Evolutionary conservation across 2,888 invertebrate species (phyloP), one percentile per base, ranked within the genome.

Genomic region (Trisateles emortualis): DNA sequence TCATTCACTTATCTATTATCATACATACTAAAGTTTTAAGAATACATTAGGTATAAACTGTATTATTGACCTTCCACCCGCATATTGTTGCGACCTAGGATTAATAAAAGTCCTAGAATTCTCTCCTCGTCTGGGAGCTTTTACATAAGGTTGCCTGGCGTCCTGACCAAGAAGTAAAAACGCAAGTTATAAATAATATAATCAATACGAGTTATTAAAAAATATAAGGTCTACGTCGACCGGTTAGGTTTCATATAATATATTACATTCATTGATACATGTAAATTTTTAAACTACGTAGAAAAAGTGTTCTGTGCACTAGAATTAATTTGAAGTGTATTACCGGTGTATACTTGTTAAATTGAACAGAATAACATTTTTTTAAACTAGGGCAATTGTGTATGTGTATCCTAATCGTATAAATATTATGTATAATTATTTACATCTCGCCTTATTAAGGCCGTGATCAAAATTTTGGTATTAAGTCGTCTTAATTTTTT

Each of bases 291-390:
- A 68, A 63, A 69, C 78, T 81, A 80, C 74, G 54, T 81, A 79
- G 74, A 79, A 83, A 79, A 84, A 72, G 81, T 84, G 83, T 82
- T 68, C 59, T 52, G 86, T 87, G 84, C 84, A 81, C 71, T 80
- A 82, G 61, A 75, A 71, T 76, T 76, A 78, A 81, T 72, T 68
- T 72, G 71, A 79, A 76, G 78, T 80, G 74, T 74, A 64, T 72
- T 74, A 76, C 68, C 74, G 61, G 79, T 84, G 83, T 78, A 76
- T 74, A 79, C 59, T 71, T 72, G 62, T 65, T 70, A 76, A 76
- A 68, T 78, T 66, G 71, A 79, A 81, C 73, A 51, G 52, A 76
- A 74, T 74, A 74, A 68, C 58, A 66, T 72, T 70, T 74, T 68
- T 43, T 64, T 68, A 64, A 74, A 71, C 78, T 80, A 79, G 70